A percentile compares a stretch with the other conserved stretches of the same genome.
These are phyloP conservation scores for Drosophila neutralis DNA, from an alignment of 2,888 invertebrate species.

Conservation along the genomic window DNA sequence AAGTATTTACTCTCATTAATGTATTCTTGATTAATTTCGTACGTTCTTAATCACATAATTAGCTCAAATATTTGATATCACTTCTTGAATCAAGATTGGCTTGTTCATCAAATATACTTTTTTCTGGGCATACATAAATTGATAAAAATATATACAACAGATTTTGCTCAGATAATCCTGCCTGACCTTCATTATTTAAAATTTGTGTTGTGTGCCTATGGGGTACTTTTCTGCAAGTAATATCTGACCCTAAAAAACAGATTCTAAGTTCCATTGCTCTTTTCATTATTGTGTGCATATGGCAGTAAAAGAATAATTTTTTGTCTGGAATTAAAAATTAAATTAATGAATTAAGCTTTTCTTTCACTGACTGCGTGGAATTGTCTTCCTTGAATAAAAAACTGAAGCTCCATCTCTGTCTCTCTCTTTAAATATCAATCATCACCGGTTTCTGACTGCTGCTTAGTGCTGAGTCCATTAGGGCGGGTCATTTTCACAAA, in stretches of 20 bases:
- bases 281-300: slow-evolving; percentile 33
- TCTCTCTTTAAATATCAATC: neutral
- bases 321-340: slow-evolving; percentile 49
- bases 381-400: slow-evolving; percentile 10
- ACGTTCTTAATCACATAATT: neutral
- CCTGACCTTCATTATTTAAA: neutral
- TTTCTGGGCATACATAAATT: neutral
- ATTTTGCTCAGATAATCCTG: neutral
- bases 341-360: slow-evolving; percentile 58
- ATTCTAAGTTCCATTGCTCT: slow-evolving; percentile 7
- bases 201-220: neutral
- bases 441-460: slow-evolving; percentile 23
- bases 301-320: slow-evolving; percentile 22
- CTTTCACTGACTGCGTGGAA: slow-evolving; percentile 46
- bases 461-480: slow-evolving; percentile 63
- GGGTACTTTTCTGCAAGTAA: neutral
- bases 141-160: neutral
- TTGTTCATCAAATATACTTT: neutral
- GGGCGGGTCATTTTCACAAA: slow-evolving; percentile 71
- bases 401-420: neutral
- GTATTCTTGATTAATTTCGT: neutral
- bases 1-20: slow-evolving; percentile 1
- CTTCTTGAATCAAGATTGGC: neutral
- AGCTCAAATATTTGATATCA: neutral
- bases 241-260: slow-evolving; percentile 16